phyloP scores from a whole-genome alignment of 2,797 vertebrate species.

The Esox masquinongy region DNA sequence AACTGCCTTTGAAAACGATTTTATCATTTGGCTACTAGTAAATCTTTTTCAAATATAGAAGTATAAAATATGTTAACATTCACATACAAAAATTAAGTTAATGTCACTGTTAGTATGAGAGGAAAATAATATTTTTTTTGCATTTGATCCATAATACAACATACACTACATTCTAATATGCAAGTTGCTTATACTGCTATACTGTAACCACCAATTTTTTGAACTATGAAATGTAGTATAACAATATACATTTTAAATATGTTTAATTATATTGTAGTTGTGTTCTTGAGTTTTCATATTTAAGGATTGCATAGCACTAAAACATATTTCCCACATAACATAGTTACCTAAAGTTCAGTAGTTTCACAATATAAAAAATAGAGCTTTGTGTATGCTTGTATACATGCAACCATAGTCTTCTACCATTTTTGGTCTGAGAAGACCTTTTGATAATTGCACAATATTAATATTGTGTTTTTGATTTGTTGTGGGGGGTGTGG shows the following conservation, averaged over 20 bases:
- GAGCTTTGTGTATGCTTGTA: neutral
- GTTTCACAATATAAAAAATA: neutral
- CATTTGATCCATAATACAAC: neutral
- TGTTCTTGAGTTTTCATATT: neutral
- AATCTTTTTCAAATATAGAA: neutral
- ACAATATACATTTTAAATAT: neutral
- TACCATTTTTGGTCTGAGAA: neutral
- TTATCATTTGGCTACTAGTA: neutral
- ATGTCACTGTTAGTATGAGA: neutral
- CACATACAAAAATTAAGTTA: neutral
- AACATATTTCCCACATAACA: neutral
- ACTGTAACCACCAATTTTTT: neutral
- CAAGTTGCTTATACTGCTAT: neutral
- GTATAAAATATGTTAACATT: neutral
- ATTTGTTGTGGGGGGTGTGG: neutral
- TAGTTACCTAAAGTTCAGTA: neutral
- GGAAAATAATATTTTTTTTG: neutral
- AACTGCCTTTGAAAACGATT: neutral
- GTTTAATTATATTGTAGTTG: neutral
- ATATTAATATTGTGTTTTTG: neutral
- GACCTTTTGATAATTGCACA: no score
- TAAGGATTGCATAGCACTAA: neutral
- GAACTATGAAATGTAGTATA: neutral
- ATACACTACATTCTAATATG: neutral
- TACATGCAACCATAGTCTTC: neutral